Percentiles rank a stretch among this genome's conserved stretches.
These are phyloP conservation scores for Marasmarcha lunaedactyla DNA, from an alignment of 2,888 invertebrate species.

Conservation along the genomic window DNA sequence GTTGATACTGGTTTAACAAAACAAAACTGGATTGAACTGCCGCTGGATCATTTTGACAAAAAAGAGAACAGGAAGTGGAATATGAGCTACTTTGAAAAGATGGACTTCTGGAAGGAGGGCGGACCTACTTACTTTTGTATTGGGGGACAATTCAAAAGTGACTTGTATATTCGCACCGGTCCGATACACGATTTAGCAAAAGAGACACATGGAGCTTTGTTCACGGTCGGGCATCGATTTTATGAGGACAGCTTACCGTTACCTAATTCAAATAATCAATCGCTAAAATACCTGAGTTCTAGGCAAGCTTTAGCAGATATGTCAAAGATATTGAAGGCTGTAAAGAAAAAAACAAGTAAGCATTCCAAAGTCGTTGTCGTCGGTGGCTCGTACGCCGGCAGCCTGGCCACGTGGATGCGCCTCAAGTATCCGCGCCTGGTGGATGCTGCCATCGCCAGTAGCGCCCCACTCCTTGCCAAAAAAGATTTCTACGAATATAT, in stretches of 20 bases:
- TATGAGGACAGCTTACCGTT: too few species aligned
- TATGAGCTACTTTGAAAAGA: constrained; percentile 9
- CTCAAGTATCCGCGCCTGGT: constrained; percentile 51
- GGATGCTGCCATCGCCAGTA: constrained; percentile 50
- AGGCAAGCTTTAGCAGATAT: constrained; percentile 2
- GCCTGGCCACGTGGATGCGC: constrained; percentile 55
- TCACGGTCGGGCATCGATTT: too few species aligned
- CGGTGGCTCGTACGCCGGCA: constrained; percentile 49
- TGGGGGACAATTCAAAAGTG: not conserved
- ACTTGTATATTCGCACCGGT: not conserved
- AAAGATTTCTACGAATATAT: constrained; percentile 7
- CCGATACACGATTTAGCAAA: not conserved
- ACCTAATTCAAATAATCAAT: too few species aligned
- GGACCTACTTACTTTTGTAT: constrained; percentile 4
- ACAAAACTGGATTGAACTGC: not conserved
- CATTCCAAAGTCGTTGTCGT: constrained; percentile 13
- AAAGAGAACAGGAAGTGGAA: constrained; percentile 3
- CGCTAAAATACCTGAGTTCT: not conserved
- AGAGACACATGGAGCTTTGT: constrained; percentile 3
- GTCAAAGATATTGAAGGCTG: constrained; percentile 5
- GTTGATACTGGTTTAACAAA: not conserved
- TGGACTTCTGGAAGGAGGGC: not conserved
- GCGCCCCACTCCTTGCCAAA: constrained; percentile 33
- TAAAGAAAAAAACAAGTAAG: constrained; percentile 5
- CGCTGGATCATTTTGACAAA: not conserved